Base-by-base conservation (phyloP, 1,140 invertebrate species). In the Drosophila lowei region DNA sequence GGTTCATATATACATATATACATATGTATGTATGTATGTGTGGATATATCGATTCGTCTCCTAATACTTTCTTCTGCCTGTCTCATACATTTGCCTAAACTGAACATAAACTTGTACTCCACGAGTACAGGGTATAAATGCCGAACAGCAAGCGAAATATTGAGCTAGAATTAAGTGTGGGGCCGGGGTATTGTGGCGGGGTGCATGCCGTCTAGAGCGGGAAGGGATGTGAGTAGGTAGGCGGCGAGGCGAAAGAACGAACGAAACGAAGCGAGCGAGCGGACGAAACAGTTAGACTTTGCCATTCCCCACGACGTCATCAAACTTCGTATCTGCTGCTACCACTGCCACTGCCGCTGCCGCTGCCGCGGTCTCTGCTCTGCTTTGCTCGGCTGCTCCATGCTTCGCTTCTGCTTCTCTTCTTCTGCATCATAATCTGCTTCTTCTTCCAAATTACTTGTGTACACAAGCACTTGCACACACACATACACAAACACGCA, bases 361-460 rank as follows among this genome's bases (percentile, higher is more conserved):
- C 25, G 9, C 53, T 48, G 30, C 8, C 8, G 8, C 8, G 7
- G 8, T 9, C 8, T 6, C 30, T 34, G 30, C 30, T 34, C 30
- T 34, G 30, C 64, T 67, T 43, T 68, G 64, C 64, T 57, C 65
- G 68, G 65, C 65, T 68, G 63, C 65, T 68, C 34, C 34, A 38
- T 38, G 34, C 34, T 38, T 38, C 34, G 65, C 60, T 55, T 54
- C 50, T 62, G 61, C 41, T 46, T 28, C 43, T 63, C 72, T 58
- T 56, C 77, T 64, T 56, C 64, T 65, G 55, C 77, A 44, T 38
- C 57, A 54, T 52, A 73, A 67, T 56, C 73, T 77, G 77, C 73
- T 77, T 77, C 77, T 79, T 75, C 71, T 75, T 79, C 70, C 77
- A 79, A 79, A 79, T 79, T 79, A 75, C 77, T 79, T 77, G 73